These are phyloP conservation scores for Altica lythri DNA, from an alignment of 2,888 invertebrate genomes.

Conservation along the genomic window DNA sequence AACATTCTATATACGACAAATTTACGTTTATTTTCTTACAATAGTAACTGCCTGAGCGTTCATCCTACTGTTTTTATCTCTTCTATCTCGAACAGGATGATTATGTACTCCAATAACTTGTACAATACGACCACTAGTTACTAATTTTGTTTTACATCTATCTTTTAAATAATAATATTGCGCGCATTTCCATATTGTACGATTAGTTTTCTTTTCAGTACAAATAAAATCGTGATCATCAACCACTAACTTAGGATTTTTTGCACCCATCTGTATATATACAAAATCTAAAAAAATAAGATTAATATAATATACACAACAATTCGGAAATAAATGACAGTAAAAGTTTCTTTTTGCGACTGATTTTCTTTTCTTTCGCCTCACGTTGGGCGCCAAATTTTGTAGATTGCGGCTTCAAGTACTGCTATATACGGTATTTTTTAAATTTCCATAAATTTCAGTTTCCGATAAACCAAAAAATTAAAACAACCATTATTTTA, in stretches of 20 bases:
- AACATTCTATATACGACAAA: too few species aligned
- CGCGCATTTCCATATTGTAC: slow-evolving; percentile 44
- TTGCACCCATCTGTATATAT: slow-evolving; percentile 43
- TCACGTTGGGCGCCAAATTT: too few species aligned
- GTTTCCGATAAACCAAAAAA: too few species aligned
- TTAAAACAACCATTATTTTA: too few species aligned
- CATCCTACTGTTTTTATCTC: slow-evolving; percentile 33
- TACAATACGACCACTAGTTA: slow-evolving; percentile 40
- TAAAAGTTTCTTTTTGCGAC: too few species aligned
- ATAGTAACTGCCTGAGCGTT: slow-evolving; percentile 38
- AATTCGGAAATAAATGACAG: too few species aligned
- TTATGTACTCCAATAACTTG: slow-evolving; percentile 40
- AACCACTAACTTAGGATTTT: slow-evolving; percentile 44
- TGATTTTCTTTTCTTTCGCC: too few species aligned
- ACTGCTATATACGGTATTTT: too few species aligned
- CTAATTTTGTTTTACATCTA: slow-evolving; percentile 41
- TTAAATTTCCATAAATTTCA: too few species aligned
- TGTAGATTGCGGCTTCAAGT: too few species aligned
- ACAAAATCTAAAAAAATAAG: slow-evolving; percentile 41
- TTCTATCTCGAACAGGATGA: slow-evolving; percentile 28
- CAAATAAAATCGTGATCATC: slow-evolving; percentile 41
- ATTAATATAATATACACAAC: not conserved
- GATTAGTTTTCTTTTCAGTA: slow-evolving; percentile 33
- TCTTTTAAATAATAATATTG: slow-evolving; percentile 40
- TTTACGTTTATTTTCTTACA: slow-evolving; percentile 31